These are phyloP conservation scores for Mellilla xanthometata DNA, from an alignment of 2,888 invertebrate species.

Conservation along the genomic window DNA sequence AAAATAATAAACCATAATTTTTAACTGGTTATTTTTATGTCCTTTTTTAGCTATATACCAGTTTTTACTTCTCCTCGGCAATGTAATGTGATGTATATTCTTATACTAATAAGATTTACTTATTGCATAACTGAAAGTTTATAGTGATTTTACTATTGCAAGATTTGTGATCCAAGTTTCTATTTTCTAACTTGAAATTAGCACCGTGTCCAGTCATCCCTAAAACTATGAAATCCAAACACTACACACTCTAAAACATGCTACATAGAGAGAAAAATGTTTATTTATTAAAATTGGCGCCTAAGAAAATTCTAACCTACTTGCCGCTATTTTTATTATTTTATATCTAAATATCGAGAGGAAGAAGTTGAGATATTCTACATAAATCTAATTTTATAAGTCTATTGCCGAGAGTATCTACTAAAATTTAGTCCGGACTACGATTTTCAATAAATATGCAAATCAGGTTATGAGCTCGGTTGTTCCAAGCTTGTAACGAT, in stretches of 20 bases:
- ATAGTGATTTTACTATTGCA: too few species aligned
- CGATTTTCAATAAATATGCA: slow-evolving; percentile 64
- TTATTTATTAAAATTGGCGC: slow-evolving; percentile 41
- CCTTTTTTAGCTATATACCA: too few species aligned
- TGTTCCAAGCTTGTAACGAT: slow-evolving; percentile 48
- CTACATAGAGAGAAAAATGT: slow-evolving; percentile 50
- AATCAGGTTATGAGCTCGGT: slow-evolving; percentile 56
- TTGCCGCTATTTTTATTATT: slow-evolving; percentile 48
- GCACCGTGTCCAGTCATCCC: slow-evolving; percentile 57
- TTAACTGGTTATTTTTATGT: too few species aligned
- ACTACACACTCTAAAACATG: slow-evolving; percentile 58
- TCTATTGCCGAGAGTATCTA: slow-evolving; percentile 43
- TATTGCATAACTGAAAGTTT: too few species aligned
- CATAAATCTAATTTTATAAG: slow-evolving; percentile 43
- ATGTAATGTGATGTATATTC: too few species aligned
- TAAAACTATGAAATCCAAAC: slow-evolving; percentile 65
- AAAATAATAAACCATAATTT: too few species aligned
- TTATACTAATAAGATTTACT: too few species aligned
- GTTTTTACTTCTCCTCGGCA: too few species aligned
- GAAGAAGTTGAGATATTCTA: slow-evolving; percentile 47
- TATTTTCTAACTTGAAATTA: not conserved
- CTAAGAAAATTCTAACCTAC: slow-evolving; percentile 43
- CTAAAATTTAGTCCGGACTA: slow-evolving; percentile 54
- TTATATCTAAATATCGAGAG: slow-evolving; percentile 43
- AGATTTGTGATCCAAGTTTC: too few species aligned